Percentiles rank a stretch among this genome's conserved stretches.
Evolutionary conservation across 2,888 invertebrate genomes (phyloP).

Genomic region (Anarsia innoxiella): DNA sequence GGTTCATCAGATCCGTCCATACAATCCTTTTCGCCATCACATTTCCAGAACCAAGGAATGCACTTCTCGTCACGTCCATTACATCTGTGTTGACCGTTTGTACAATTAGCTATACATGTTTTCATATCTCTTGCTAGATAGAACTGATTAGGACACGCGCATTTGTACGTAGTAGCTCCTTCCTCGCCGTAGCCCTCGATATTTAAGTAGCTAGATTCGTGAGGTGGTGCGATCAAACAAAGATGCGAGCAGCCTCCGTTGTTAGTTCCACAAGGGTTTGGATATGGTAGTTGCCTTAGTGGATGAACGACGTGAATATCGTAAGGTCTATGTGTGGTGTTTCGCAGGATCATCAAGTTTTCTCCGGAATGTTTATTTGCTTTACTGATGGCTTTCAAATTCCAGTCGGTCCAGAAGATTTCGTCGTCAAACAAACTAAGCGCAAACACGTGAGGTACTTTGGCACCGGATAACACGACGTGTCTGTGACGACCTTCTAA

Average conservation of each 20-base stretch:
- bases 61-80: slow-evolving; percentile 79
- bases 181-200: slow-evolving; percentile 88
- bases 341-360: slow-evolving; percentile 83
- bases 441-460: slow-evolving; percentile 97
- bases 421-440: slow-evolving; percentile 94
- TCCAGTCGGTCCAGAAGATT: slow-evolving; percentile 99
- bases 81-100: slow-evolving; percentile 87
- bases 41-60: slow-evolving; percentile 76
- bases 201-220: slow-evolving; percentile 83
- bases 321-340: slow-evolving; percentile 96
- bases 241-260: slow-evolving; percentile 98
- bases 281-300: slow-evolving; percentile 86
- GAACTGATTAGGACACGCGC: slow-evolving; percentile 97
- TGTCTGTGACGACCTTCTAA: slow-evolving; percentile 93
- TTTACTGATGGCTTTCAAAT: slow-evolving; percentile 91
- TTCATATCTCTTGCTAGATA: slow-evolving; percentile 85
- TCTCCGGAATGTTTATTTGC: slow-evolving; percentile 94
- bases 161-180: slow-evolving; percentile 85
- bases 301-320: slow-evolving; percentile 96
- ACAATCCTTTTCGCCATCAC: slow-evolving; percentile 95
- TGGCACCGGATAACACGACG: slow-evolving; percentile 83
- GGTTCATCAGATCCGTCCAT: slow-evolving; percentile 95
- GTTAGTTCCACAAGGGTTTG: slow-evolving; percentile 92
- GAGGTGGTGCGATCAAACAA: slow-evolving; percentile 91
- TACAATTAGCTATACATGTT: slow-evolving; percentile 96